Base-by-base conservation (phyloP, 2,797 vertebrate species). In the Distichodus sexfasciatus region DNA sequence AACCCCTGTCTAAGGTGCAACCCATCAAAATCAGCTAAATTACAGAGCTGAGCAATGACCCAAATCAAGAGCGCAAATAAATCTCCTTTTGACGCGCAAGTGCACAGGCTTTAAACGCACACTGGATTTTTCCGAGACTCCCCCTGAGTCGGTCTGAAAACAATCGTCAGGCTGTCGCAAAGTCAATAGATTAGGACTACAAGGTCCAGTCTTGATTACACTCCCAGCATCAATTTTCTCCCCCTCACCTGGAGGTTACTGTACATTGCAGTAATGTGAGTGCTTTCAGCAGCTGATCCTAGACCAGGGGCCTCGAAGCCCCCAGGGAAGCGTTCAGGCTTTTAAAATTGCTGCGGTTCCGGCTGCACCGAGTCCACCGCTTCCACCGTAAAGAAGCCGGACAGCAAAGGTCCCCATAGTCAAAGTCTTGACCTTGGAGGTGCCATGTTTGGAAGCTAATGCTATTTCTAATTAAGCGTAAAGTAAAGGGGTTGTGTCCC, bases 181-280 rank as follows among this genome's bases (percentile, higher is more conserved):
- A 6, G 43, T 79, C 79, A 86, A 88, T 77, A 84, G 76, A 86
- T 82, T 83, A 81, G 76, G 66, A 75, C 64, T 81, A 81, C 76
- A 75, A 68, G 81, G 51, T 60, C 47, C 28, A 65, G 59, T 14
- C 57, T 79, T 84, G 82, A 87, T 87, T 83, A 84, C 78, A 87
- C 84, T 87, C 85, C 80, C 76, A 81, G 81, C 71, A 77, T 80
- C 73, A 60, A 47, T 67, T 74, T 74, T 50, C 11, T 17, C 29
- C 17, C 11, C 47, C 40, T 54, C 80, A 87, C 77, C 84, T 86
- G 80, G 19, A 44, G 53, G 59, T 43, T 77, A 77, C 81, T 67
- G 78, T 76, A 71, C 73, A 31, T 74, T 83, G 69, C 74, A 60
- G 81, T 80, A 83, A 83, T 86, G 81, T 81, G 74, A 53, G 36